phyloP scores from a whole-genome alignment of 2,113 vertebrate species.

The Myocastor coypus region DNA sequence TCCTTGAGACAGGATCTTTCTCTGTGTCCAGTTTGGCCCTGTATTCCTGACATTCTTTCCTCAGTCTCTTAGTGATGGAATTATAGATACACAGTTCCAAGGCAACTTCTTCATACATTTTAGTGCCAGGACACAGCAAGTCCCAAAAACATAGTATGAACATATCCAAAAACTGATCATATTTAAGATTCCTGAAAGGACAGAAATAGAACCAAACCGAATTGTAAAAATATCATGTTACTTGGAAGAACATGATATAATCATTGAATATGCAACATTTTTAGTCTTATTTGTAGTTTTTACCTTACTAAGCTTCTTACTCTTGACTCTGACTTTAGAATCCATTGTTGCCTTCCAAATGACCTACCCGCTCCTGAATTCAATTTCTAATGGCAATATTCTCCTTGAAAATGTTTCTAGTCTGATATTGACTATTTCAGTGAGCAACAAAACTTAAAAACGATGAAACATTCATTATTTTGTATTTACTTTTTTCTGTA shows the following conservation, averaged over 20 bases:
- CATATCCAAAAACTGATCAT: background rate
- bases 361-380: background rate
- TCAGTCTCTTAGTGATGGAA: background rate
- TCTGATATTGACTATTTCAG: background rate
- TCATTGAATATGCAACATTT: background rate
- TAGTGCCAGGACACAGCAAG: background rate
- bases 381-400: background rate
- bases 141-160: background rate
- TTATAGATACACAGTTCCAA: background rate
- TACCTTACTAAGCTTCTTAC: background rate
- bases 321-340: slow-evolving; percentile 20
- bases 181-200: background rate
- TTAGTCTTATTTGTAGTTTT: background rate
- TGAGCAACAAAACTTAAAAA: background rate
- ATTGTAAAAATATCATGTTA: background rate
- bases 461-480: background rate
- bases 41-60: background rate
- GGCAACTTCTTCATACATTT: background rate
- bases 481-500: background rate
- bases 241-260: background rate
- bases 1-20: background rate
- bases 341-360: background rate
- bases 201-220: background rate
- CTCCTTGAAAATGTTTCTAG: background rate
- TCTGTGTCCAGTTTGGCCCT: background rate